These are phyloP conservation scores for Megamerina dolium DNA, from an alignment of 2,888 invertebrate species.

Conservation along the genomic window DNA sequence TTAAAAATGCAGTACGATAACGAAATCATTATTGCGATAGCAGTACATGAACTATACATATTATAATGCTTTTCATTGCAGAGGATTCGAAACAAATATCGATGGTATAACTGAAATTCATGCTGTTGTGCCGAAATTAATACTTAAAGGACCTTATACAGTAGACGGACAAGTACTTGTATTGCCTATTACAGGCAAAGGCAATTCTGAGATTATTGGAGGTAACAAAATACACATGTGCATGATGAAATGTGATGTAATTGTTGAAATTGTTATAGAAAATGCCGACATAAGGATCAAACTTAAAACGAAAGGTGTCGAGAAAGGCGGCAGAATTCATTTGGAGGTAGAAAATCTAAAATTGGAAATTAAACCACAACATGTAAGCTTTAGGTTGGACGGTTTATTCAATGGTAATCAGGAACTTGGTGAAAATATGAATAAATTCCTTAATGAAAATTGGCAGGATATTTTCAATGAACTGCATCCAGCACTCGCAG, in stretches of 20 bases:
- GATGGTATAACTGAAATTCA: slow-evolving; percentile 26
- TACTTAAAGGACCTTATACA: slow-evolving; percentile 34
- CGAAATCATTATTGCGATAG: no score
- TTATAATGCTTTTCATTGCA: no score
- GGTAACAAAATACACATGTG: slow-evolving; percentile 28
- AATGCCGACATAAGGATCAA: slow-evolving; percentile 18
- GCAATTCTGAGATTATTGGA: slow-evolving; percentile 27
- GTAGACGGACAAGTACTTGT: slow-evolving; percentile 37
- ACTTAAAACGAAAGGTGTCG: slow-evolving; percentile 18
- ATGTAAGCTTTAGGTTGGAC: slow-evolving; percentile 27
- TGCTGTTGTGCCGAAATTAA: slow-evolving; percentile 27
- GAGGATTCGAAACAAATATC: slow-evolving; percentile 30
- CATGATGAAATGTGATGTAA: neutral
- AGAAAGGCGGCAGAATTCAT: slow-evolving; percentile 21
- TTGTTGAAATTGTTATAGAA: slow-evolving; percentile 24
- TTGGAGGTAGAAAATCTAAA: slow-evolving; percentile 21
- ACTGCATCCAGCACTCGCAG: slow-evolving; percentile 39
- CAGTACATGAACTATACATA: slow-evolving; percentile 24
- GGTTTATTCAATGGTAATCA: slow-evolving; percentile 50
- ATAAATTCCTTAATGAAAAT: slow-evolving; percentile 47
- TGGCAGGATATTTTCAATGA: slow-evolving; percentile 49
- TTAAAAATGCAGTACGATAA: no score
- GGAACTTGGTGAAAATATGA: slow-evolving; percentile 48
- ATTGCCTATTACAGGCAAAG: slow-evolving; percentile 38
- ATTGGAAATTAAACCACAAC: slow-evolving; percentile 22